phyloP scores from a whole-genome alignment of 2,113 vertebrate species.

The Nipponia nippon region DNA sequence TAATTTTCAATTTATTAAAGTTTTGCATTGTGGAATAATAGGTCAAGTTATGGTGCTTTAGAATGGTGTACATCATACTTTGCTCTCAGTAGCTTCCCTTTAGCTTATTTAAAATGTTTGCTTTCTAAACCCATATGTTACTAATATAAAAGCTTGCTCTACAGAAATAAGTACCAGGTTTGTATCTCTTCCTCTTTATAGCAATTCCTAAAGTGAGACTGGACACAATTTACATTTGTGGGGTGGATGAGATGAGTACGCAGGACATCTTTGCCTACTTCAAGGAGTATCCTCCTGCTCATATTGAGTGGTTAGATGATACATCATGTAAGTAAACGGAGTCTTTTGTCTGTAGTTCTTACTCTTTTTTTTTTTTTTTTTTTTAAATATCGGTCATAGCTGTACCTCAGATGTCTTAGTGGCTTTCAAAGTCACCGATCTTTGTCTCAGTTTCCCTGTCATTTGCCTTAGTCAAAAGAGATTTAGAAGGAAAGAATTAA shows the following conservation, averaged over 20 bases:
- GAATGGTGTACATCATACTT: not conserved
- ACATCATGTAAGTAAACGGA: slow-evolving; percentile 84
- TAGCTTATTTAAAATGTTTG: not conserved
- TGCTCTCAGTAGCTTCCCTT: not conserved
- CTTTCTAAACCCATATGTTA: not conserved
- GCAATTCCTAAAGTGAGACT: slow-evolving; percentile 88
- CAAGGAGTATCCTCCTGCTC: slow-evolving; percentile 95
- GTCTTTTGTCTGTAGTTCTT: not conserved
- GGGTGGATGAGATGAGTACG: slow-evolving; percentile 97
- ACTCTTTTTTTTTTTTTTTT: not conserved
- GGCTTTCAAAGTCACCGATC: not conserved
- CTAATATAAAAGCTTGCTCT: not conserved
- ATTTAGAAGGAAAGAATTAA: not conserved
- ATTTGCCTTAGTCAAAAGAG: not conserved
- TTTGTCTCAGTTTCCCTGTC: not conserved
- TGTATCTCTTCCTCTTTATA: slow-evolving; percentile 50
- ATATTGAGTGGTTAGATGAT: slow-evolving; percentile 98
- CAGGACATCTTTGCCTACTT: slow-evolving; percentile 94
- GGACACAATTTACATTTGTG: slow-evolving; percentile 88
- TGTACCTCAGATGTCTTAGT: not conserved
- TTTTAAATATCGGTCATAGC: not conserved
- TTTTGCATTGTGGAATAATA: not conserved
- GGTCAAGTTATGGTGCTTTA: not conserved
- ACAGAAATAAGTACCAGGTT: not conserved
- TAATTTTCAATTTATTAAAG: not conserved